Conservation (phyloP, 2,797 vertebrate genomes). For the Ambastaia sidthimunki region DNA sequence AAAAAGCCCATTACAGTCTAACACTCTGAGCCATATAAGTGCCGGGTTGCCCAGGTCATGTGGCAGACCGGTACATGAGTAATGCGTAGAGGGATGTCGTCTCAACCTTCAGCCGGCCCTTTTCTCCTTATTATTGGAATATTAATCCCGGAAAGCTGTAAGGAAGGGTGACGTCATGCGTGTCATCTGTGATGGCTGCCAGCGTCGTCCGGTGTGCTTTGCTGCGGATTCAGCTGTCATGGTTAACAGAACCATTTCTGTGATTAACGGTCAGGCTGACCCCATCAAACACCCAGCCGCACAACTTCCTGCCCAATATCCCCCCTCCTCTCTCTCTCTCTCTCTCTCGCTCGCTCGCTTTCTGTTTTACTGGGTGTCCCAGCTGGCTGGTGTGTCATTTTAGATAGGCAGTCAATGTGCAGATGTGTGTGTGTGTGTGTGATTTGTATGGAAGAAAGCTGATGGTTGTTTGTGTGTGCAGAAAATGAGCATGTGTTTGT, state of each 20-base stretch:
- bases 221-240: slow-evolving; percentile 61
- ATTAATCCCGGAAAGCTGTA: slow-evolving; percentile 51
- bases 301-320: slow-evolving; percentile 54
- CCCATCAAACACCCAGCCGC: slow-evolving; percentile 59
- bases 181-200: slow-evolving; percentile 52
- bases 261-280: slow-evolving; percentile 65
- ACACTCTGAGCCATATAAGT: slow-evolving; percentile 19
- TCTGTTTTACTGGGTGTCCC: slow-evolving; percentile 42
- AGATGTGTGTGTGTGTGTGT: slow-evolving; percentile 45
- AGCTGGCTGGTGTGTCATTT: slow-evolving; percentile 56
- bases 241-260: slow-evolving; percentile 66
- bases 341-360: no score
- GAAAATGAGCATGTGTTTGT: slow-evolving; percentile 55
- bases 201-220: slow-evolving; percentile 48
- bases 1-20: neutral
- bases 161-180: slow-evolving; percentile 57
- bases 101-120: slow-evolving; percentile 56
- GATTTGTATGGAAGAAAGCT: slow-evolving; percentile 53
- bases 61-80: slow-evolving; percentile 37
- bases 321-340: slow-evolving; percentile 8
- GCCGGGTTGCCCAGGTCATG: slow-evolving; percentile 32
- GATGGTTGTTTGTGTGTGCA: slow-evolving; percentile 40
- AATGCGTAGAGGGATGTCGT: slow-evolving; percentile 53
- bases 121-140: slow-evolving; percentile 53
- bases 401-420: slow-evolving; percentile 41